Conservation (phyloP, 2,888 invertebrate species). For the Drosophila subsilvestris region DNA sequence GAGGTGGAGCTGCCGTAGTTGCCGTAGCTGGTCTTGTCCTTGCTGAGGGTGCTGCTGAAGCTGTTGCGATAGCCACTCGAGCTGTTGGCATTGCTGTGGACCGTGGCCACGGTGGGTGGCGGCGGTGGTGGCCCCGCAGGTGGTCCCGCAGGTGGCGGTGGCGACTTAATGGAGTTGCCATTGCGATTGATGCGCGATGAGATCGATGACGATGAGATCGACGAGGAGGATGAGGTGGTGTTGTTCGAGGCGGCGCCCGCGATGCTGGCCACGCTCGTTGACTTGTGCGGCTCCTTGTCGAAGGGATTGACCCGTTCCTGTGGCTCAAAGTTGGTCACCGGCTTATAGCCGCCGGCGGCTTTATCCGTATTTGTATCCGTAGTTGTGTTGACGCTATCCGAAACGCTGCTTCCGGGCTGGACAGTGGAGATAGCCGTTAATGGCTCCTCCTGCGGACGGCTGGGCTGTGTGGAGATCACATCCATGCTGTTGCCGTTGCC, state of each 20-base stretch:
- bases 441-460: conserved; percentile 62
- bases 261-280: conserved; percentile 66
- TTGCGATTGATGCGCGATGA: conserved; percentile 81
- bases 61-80: conserved; percentile 75
- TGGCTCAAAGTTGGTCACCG: conserved; percentile 83
- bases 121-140: conserved; percentile 80
- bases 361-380: conserved; percentile 62
- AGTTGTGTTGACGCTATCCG: conserved; percentile 74
- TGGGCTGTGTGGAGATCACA: conserved; percentile 80
- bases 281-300: conserved; percentile 80
- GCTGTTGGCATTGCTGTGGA: conserved; percentile 58
- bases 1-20: conserved; percentile 79
- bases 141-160: conserved; percentile 79
- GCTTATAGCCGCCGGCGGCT: conserved; percentile 68
- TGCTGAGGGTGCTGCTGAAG: conserved; percentile 67
- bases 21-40: conserved; percentile 73
- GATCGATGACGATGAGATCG: conserved; percentile 79
- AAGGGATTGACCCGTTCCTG: conserved; percentile 84
- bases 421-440: conserved; percentile 61
- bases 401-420: conserved; percentile 82
- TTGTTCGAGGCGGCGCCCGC: conserved; percentile 2
- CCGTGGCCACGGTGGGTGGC: conserved; percentile 62
- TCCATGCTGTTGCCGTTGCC: conserved; percentile 50
- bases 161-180: conserved; percentile 77
- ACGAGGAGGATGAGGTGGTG: conserved; percentile 75